These are phyloP conservation scores for Lordiphosa fenestrarum DNA, from an alignment of 2,888 invertebrate species.

Conservation along the genomic window DNA sequence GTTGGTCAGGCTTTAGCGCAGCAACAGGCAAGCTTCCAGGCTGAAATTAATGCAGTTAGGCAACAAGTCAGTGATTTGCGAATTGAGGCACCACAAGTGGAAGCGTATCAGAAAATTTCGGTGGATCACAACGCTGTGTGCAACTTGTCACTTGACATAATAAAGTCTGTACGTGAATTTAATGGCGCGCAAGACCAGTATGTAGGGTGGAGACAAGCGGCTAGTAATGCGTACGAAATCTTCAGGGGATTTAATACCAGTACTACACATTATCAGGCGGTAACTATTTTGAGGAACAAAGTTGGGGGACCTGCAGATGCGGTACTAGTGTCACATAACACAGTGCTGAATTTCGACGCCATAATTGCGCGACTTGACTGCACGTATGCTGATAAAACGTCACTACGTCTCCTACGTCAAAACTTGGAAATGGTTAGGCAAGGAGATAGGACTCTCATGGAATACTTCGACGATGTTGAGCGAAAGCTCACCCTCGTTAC, in stretches of 20 bases:
- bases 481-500: neutral
- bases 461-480: no score
- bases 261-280: conserved; percentile 19
- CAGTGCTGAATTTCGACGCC: conserved; percentile 25
- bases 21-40: neutral
- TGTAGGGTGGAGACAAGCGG: conserved; percentile 21
- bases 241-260: conserved; percentile 8
- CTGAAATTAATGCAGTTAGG: neutral
- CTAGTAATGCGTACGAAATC: no score
- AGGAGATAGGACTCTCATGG: neutral
- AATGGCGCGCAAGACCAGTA: no score
- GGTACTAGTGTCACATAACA: conserved; percentile 19
- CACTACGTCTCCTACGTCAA: conserved; percentile 12
- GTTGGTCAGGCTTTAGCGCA: neutral
- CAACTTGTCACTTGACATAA: no score
- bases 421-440: conserved; percentile 9
- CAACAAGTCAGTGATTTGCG: neutral
- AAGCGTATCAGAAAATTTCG: no score
- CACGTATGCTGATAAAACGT: conserved; percentile 11
- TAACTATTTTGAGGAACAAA: conserved; percentile 16
- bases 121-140: no score
- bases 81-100: no score
- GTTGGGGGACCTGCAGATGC: conserved; percentile 16
- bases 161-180: no score
- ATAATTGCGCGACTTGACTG: conserved; percentile 14